Percentiles rank a stretch among this genome's conserved stretches.
These are phyloP conservation scores for Apeltes quadracus DNA, from an alignment of 2,113 vertebrate genomes.

Conservation along the genomic window DNA sequence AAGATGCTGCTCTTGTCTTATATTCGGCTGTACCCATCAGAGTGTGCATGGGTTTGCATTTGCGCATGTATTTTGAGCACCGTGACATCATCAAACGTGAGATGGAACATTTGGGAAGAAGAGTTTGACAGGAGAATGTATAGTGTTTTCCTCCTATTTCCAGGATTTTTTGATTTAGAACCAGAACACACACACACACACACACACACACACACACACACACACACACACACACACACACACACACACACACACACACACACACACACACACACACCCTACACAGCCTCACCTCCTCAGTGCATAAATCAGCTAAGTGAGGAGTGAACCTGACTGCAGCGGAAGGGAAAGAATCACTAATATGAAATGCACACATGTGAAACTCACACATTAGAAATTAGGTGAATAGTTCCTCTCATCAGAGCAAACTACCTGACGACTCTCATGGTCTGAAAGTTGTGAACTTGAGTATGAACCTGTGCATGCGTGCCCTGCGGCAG, in stretches of 20 bases:
- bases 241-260: slow-evolving; percentile 4
- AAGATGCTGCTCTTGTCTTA: slow-evolving; percentile 58
- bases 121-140: neutral
- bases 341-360: slow-evolving; percentile 48
- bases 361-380: too few relatives aligned
- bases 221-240: slow-evolving; percentile 9
- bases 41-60: neutral
- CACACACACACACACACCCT: slow-evolving; percentile 24
- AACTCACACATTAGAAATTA: slow-evolving; percentile 24
- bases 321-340: slow-evolving; percentile 46
- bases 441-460: slow-evolving; percentile 35
- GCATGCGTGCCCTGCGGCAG: slow-evolving; percentile 69
- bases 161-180: slow-evolving; percentile 19
- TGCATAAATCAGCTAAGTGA: slow-evolving; percentile 47
- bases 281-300: slow-evolving; percentile 35
- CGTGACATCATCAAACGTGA: neutral
- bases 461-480: slow-evolving; percentile 45
- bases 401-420: slow-evolving; percentile 27
- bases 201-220: slow-evolving; percentile 3
- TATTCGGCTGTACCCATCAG: neutral
- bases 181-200: neutral
- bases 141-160: slow-evolving; percentile 18
- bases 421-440: slow-evolving; percentile 29
- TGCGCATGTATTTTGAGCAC: neutral
- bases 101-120: neutral